A percentile compares a stretch with the other conserved stretches of the same genome.
Evolutionary conservation across 2,113 vertebrate species (phyloP).

Genomic region (Struthidea cinerea): DNA sequence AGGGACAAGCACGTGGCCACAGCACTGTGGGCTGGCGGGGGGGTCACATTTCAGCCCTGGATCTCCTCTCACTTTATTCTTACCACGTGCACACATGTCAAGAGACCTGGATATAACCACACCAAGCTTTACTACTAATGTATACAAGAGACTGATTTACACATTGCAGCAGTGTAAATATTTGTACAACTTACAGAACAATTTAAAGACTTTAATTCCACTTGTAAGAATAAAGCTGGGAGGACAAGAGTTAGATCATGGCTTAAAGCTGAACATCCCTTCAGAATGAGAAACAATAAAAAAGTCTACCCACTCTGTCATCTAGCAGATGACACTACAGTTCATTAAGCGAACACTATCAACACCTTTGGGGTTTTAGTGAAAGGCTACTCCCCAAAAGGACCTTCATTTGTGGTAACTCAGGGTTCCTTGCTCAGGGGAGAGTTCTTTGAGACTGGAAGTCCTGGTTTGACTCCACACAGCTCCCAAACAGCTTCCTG

Average conservation of each 20-base stretch:
- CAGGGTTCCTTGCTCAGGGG: background rate
- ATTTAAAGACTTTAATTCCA: background rate
- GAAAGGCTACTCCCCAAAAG: background rate
- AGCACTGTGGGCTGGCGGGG: background rate
- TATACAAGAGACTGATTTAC: background rate
- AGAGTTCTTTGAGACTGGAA: background rate
- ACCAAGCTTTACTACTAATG: background rate
- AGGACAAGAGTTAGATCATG: background rate
- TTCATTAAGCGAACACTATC: background rate
- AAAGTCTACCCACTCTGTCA: background rate
- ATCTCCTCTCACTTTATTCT: background rate
- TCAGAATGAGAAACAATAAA: background rate
- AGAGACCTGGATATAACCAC: background rate
- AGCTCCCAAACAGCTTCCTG: background rate
- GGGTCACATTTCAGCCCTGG: background rate
- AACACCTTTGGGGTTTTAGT: background rate
- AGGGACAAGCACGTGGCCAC: accelerated
- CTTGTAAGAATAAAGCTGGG: background rate
- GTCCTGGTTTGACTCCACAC: accelerated
- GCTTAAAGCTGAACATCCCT: background rate
- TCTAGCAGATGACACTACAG: background rate
- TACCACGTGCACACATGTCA: accelerated
- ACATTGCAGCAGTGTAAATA: background rate
- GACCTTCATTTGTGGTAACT: background rate
- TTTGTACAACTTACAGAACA: background rate